A percentile compares a stretch with the other conserved stretches of the same genome.
phyloP scores from a whole-genome alignment of 1,140 invertebrate species.

The Aphaenogaster rudis region DNA sequence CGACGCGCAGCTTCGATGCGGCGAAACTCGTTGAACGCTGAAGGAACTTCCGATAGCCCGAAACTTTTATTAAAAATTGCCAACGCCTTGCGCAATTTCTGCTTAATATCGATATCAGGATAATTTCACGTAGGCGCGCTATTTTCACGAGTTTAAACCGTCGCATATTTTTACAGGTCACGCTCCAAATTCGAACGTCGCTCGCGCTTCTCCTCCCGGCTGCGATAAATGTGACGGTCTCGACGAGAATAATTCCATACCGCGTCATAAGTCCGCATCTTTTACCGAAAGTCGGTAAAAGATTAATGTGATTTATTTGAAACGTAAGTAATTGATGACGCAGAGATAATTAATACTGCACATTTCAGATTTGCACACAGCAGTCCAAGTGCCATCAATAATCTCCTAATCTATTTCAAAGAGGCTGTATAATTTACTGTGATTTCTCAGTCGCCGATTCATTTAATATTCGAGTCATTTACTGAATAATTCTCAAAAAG shows the following conservation, averaged over 20 bases:
- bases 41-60: background rate
- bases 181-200: background rate
- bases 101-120: conserved; percentile 21
- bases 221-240: background rate
- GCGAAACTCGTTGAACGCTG: conserved; percentile 22
- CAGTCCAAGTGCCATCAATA: background rate
- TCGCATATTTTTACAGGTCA: background rate
- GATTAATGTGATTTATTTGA: background rate
- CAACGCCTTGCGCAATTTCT: background rate
- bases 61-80: conserved; percentile 58
- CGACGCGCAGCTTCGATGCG: background rate
- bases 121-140: background rate
- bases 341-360: background rate
- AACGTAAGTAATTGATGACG: background rate
- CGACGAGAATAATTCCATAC: background rate
- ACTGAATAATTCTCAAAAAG: background rate
- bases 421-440: background rate
- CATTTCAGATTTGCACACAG: background rate
- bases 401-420: conserved; percentile 1
- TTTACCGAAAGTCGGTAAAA: background rate
- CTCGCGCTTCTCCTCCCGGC: background rate
- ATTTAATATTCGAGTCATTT: background rate
- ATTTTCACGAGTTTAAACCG: background rate
- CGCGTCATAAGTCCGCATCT: background rate
- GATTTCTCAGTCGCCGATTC: background rate